phyloP scores from a whole-genome alignment of 2,113 vertebrate genomes.

The Piprites chloris region DNA sequence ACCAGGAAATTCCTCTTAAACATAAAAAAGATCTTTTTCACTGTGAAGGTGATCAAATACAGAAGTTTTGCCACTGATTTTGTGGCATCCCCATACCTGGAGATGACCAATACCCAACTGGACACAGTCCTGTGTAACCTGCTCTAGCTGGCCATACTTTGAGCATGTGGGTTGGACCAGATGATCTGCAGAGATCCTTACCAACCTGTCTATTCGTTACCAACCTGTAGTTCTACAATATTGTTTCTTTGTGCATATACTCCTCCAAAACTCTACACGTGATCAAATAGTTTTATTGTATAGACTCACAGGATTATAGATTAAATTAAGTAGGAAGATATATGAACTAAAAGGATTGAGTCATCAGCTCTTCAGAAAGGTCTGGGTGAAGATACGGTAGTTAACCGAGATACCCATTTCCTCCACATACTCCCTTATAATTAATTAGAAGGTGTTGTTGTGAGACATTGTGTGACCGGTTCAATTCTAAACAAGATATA shows the following conservation, averaged over 20 bases:
- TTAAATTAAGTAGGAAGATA: background rate
- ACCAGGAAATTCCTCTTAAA: background rate
- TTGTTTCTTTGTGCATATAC: background rate
- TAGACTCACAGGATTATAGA: background rate
- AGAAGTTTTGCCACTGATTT: background rate
- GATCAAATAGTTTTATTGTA: background rate
- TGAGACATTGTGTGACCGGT: background rate
- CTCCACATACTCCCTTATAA: background rate
- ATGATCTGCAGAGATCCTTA: background rate
- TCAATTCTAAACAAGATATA: background rate
- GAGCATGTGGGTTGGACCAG: rapidly evolving
- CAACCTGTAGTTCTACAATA: background rate
- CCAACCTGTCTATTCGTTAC: background rate
- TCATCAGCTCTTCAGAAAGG: background rate
- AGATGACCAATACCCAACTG: background rate
- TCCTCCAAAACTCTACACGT: background rate
- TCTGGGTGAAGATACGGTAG: background rate
- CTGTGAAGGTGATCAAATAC: background rate
- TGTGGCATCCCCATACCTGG: background rate
- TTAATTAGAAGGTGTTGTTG: background rate
- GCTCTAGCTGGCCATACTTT: background rate
- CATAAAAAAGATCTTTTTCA: background rate
- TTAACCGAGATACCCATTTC: background rate
- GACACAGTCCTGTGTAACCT: background rate
- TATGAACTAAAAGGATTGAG: background rate